Evolutionary conservation across 2,797 vertebrate genomes (phyloP), one percentile per base, ranked within the genome.

Genomic region (Enoplosus armatus): DNA sequence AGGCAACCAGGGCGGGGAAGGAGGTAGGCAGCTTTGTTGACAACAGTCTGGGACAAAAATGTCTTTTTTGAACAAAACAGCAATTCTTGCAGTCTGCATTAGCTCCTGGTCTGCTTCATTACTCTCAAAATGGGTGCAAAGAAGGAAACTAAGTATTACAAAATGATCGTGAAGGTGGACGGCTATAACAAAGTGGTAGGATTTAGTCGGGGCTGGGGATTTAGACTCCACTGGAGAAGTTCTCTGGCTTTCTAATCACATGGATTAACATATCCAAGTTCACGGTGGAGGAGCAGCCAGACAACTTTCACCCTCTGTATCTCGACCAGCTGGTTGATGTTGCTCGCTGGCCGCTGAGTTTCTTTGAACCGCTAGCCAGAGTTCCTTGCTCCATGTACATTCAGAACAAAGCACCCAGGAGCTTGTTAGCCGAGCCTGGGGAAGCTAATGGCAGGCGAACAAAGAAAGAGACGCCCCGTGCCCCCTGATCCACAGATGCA

Each of bases 401-500:
- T 47, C 51, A 86, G 84, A 89, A 84, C 80, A 91, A 92, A 89
- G 85, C 66, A 26, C 10, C 24, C 62, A 31, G 50, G 56, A 85
- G 82, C 88, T 86, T 83, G 84, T 90, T 85, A 89, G 73, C 51
- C 10, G 8, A 72, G 77, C 50, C 77, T 47, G 75, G 81, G 50
- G 70, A 58, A 59, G 53, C 72, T 77, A 62, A 81, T 83, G 86
- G 74, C 85, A 82, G 77, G 50, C 7, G 69, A 83, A 71, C 64
- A 77, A 56, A 79, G 77, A 45, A n/a, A 29, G 35, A 80, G 65
- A 78, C 48, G 16, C 62, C 67, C 61, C 1, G 4, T 67, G 65
- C 68, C 51, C 72, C 45, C 66, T 73, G 74, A 89, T 80, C 73
- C 75, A 67, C 68, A 69, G 79, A 82, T 37, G 72, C 67, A n/a